Evolutionary conservation across 1,140 invertebrate species (phyloP), one percentile per base, ranked within the genome.

Genomic region (Sarcophaga bullata): DNA sequence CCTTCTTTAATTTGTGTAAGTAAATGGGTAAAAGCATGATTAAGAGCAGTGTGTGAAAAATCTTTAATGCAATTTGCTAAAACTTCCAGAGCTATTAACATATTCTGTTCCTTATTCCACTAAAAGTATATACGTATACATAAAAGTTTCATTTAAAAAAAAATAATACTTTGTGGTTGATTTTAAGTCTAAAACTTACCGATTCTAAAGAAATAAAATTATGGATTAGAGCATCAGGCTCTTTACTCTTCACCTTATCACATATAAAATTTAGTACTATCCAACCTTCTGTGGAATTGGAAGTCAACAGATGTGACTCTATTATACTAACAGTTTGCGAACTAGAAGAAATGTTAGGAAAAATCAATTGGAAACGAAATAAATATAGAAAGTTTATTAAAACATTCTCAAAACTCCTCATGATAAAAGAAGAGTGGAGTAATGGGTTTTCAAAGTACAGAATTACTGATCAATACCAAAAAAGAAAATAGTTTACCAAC

Each of bases 221-320:
- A 52, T 84, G 84, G 7, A 90, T 87, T 0, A 90, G 80, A 1
- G 87, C 82, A 73, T 90, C 89, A 84, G 84, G 80, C 85, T 84
- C 84, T 19, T 83, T 83, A 75, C 81, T 82, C 54, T 84, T 84
- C 8, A 85, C 81, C 54, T 85, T 90, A 50, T 87, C 87, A 17
- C 85, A 88, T n/a, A 90, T 88, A 5, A 89, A 86, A 72, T 86
- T 88, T 5, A 90, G 81, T 13, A 90, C 13, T 7, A 86, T 84
- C 89, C 89, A 90, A 46, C 89, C 89, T 83, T 90, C 89, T 3
- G 87, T 88, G 11, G 86, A 88, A 84, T 87, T 89, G 1, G 86
- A 84, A 0, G 88, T 87, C 11, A 86, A 82, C 6, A 89, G 58
- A 83, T 90, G 87, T 0, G 89, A 88, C 17, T 90, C 87, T 10